Percentiles rank a stretch among this genome's conserved stretches.
Evolutionary conservation across 2,888 invertebrate species (phyloP).

Genomic region (Pemphredon lugubris): DNA sequence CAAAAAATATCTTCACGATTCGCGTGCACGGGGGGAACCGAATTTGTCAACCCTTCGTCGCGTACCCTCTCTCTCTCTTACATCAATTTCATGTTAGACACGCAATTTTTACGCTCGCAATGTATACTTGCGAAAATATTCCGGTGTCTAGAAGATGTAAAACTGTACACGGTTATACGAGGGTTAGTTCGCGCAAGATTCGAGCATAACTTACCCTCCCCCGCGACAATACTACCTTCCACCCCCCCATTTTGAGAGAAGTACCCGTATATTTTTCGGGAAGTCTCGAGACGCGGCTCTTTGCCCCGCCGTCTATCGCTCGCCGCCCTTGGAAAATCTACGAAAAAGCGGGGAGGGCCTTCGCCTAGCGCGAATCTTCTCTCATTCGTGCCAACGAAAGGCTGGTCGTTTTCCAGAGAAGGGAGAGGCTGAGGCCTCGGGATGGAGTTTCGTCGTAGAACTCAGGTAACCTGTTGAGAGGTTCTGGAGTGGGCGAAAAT

Average conservation of each 20-base stretch:
- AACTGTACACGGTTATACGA: neutral
- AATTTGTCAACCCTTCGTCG: too few species aligned
- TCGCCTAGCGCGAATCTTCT: conserved; percentile 20
- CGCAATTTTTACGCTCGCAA: neutral
- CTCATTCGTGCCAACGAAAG: conserved; percentile 6
- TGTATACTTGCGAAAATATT: neutral
- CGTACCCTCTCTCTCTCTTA: too few species aligned
- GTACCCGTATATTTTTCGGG: conserved; percentile 2
- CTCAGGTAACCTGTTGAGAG: conserved; percentile 75
- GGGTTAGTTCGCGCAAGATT: neutral
- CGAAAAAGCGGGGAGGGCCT: neutral
- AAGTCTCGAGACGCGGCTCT: neutral
- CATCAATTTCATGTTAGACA: neutral
- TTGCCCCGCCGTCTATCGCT: neutral
- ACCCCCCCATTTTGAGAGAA: too few species aligned
- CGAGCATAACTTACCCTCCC: neutral
- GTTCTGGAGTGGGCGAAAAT: conserved; percentile 65
- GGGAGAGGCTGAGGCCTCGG: neutral
- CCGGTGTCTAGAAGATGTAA: neutral
- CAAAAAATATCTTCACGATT: too few species aligned
- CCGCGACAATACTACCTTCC: neutral
- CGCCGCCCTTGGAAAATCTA: neutral
- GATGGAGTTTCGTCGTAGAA: conserved; percentile 46
- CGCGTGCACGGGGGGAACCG: too few species aligned
- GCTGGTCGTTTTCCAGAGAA: conserved; percentile 7